These are phyloP conservation scores for Polyploca ridens DNA, from an alignment of 2,888 invertebrate genomes.

Conservation along the genomic window DNA sequence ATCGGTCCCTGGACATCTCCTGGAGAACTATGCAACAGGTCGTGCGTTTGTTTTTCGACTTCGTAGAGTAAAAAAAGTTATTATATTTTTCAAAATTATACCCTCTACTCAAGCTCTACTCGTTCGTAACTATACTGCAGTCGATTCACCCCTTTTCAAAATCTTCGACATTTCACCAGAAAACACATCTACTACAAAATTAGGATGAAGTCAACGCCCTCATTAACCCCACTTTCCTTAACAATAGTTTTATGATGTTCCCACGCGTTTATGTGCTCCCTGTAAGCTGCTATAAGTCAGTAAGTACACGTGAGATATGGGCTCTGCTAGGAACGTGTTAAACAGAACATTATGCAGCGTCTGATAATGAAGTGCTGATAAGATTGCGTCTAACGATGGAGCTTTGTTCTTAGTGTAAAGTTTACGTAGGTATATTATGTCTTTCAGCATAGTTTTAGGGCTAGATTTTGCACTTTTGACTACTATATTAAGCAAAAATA, in stretches of 20 bases:
- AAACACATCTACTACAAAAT: background rate
- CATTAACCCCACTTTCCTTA: constrained; percentile 4
- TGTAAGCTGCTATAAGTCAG: background rate
- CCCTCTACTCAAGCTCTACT: no score
- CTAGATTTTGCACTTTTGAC: no score
- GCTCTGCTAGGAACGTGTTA: background rate
- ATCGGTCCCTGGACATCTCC: no score
- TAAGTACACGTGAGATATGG: constrained; percentile 3
- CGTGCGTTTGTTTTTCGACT: no score
- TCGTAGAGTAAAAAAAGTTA: no score
- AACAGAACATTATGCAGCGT: constrained; percentile 7
- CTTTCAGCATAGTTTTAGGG: no score
- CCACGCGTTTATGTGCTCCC: background rate
- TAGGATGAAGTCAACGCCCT: constrained; percentile 1
- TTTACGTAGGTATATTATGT: background rate
- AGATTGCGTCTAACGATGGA: constrained; percentile 1
- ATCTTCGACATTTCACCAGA: background rate
- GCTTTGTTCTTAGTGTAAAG: background rate
- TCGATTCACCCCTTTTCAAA: background rate
- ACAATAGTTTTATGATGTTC: constrained; percentile 7
- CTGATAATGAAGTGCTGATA: constrained; percentile 2
- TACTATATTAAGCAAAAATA: no score
- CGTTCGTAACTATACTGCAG: background rate
- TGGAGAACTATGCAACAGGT: no score
- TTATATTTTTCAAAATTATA: no score